Evolutionary conservation across 2,113 vertebrate genomes (phyloP).

Genomic region (Erythrolamprus reginae): DNA sequence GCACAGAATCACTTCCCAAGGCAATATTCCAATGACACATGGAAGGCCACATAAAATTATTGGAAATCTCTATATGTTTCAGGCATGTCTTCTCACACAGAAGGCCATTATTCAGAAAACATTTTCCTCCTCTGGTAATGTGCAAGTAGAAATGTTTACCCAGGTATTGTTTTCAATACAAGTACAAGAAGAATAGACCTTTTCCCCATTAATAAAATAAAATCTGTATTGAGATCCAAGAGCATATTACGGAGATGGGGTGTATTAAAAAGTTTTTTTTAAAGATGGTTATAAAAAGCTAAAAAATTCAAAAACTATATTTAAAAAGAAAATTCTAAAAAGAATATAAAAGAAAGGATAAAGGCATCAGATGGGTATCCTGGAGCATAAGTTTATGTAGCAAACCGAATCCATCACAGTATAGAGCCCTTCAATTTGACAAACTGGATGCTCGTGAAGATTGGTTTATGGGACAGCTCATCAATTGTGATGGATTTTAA

Average conservation of each 20-base stretch:
- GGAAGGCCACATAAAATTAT: background rate
- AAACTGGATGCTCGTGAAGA: too few relatives aligned
- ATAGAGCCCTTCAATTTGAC: too few relatives aligned
- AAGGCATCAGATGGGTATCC: too few relatives aligned
- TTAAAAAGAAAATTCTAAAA: background rate
- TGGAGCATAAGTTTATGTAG: too few relatives aligned
- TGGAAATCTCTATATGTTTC: background rate
- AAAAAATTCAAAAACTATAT: background rate
- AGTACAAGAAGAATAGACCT: background rate
- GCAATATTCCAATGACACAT: constrained; percentile 35
- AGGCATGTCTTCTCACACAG: background rate
- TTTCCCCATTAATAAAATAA: background rate
- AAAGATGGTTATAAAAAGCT: background rate
- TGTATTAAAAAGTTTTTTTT: background rate
- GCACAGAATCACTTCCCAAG: background rate
- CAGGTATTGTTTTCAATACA: background rate
- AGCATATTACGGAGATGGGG: background rate
- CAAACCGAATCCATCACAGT: too few relatives aligned
- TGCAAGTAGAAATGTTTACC: background rate
- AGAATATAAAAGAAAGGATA: too few relatives aligned
- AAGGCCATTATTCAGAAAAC: background rate
- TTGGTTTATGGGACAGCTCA: too few relatives aligned
- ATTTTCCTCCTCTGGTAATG: background rate
- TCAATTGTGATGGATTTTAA: too few relatives aligned
- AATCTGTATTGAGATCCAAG: background rate